Conservation (phyloP, 2,888 invertebrate genomes). For the Drosophila mulleri region DNA sequence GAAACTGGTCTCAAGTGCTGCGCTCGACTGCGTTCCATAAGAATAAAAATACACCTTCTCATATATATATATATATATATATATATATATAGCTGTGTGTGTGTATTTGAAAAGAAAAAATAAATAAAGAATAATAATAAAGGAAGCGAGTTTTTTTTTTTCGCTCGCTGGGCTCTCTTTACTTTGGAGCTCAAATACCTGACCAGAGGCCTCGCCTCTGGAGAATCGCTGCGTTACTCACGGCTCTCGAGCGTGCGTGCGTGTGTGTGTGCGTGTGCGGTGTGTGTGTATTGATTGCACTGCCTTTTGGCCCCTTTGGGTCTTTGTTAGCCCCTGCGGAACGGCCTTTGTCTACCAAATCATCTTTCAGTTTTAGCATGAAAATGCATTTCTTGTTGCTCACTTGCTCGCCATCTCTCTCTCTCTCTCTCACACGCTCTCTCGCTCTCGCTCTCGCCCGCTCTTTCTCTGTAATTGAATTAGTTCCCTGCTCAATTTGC, state of each 20-base stretch:
- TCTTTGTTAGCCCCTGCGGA: conserved; percentile 42
- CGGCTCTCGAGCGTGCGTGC: conserved; percentile 41
- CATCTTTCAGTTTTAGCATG: conserved; percentile 58
- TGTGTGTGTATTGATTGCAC: conserved; percentile 42
- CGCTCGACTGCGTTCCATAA: conserved; percentile 64
- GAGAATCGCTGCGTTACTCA: conserved; percentile 30
- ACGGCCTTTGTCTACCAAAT: conserved; percentile 44
- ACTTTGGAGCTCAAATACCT: conserved; percentile 59
- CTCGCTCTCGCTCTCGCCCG: neutral
- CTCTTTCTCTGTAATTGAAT: conserved; percentile 17
- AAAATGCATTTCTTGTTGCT: conserved; percentile 60
- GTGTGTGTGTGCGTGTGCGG: conserved; percentile 18
- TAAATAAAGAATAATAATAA: conserved; percentile 66
- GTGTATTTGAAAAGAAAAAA: conserved; percentile 65
- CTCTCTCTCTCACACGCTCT: neutral
- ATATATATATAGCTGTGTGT: conserved; percentile 26
- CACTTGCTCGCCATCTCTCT: too few relatives aligned
- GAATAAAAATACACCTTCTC: conserved; percentile 67
- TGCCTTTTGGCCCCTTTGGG: conserved; percentile 40
- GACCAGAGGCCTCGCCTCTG: conserved; percentile 50
- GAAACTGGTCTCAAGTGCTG: conserved; percentile 78
- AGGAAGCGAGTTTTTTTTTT: conserved; percentile 50
- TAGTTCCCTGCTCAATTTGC: conserved; percentile 25
- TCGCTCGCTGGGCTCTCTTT: conserved; percentile 25
- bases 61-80: conserved; percentile 13